Evolutionary conservation across 2,888 invertebrate species (phyloP).

Genomic region (Elegia similella): DNA sequence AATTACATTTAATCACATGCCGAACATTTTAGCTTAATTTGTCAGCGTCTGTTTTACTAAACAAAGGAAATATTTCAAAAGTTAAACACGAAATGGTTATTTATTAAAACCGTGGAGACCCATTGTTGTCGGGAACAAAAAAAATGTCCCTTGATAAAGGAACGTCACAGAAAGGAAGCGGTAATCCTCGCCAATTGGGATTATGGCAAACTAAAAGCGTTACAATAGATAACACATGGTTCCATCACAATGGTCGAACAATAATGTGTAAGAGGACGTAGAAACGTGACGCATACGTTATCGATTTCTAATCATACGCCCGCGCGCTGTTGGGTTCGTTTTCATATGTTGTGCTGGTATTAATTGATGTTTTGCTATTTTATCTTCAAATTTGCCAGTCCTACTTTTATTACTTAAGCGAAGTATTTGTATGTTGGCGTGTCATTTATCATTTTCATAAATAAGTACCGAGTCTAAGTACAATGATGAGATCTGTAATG

Average conservation of each 20-base stretch:
- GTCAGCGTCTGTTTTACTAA: slow-evolving; percentile 12
- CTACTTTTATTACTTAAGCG: background rate
- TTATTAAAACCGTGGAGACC: slow-evolving; percentile 36
- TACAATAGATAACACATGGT: slow-evolving; percentile 58
- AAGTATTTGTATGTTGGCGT: background rate
- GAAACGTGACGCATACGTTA: slow-evolving; percentile 68
- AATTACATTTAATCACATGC: background rate
- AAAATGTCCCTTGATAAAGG: slow-evolving; percentile 43
- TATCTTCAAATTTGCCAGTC: background rate
- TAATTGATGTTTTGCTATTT: slow-evolving; percentile 15
- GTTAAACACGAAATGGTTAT: slow-evolving; percentile 31
- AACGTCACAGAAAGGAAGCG: slow-evolving; percentile 39
- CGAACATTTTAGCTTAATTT: background rate
- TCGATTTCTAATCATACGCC: slow-evolving; percentile 76
- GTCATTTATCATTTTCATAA: no score
- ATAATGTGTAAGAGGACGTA: slow-evolving; percentile 56
- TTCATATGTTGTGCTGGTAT: slow-evolving; percentile 9
- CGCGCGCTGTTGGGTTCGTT: slow-evolving; percentile 37
- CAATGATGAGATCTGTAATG: no score
- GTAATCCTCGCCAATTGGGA: slow-evolving; percentile 69
- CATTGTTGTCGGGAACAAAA: slow-evolving; percentile 31
- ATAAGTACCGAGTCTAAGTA: no score
- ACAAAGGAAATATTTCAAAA: slow-evolving; percentile 28
- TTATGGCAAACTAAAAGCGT: slow-evolving; percentile 62
- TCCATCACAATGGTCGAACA: slow-evolving; percentile 58